Evolutionary conservation across 2,797 vertebrate genomes (phyloP), one percentile per base, ranked within the genome.

Genomic region (Epinephelus malabaricus): DNA sequence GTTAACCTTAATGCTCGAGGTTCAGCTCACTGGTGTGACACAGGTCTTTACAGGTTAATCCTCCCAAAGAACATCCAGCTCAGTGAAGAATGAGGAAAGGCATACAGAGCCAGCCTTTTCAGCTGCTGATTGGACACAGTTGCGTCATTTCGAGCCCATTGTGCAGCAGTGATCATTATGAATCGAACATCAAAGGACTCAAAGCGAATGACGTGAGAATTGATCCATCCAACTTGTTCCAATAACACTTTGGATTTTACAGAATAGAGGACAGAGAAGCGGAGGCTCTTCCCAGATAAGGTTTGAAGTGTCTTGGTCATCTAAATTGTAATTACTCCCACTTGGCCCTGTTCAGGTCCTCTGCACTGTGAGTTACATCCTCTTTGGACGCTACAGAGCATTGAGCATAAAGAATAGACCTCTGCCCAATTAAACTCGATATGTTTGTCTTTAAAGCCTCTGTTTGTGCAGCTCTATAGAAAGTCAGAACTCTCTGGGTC

Each of bases 181-280:
- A 72, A 83, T 59, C 50, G 40, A 25, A 38, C 65, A 49, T 74
- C 46, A 56, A 68, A 78, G 40, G n/a, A 38, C 19, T 56, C 4
- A 13, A 58, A 72, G 27, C 12, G 19, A 53, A 76, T 61, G 13
- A 23, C 4, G 3, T 51, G n/a, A 64, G 19, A 64, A 67, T 11
- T 45, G 30, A 72, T 64, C 13, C 11, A 45, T n/a, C 14, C n/a
- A 46, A n/a, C 55, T 23, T 10, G 40, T 55, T 55, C 21, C 23
- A 23, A 12, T 21, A n/a, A 55, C 1, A 14, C 11, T 59, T 50
- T 60, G 23, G 15, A 51, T 58, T 1, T 38, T 2, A 58, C 27
- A 25, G 2, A 66, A 12, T 11, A 19, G 1, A 59, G 30, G 2
- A 7, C 25, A 27, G 10, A 34, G 15, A 50, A n/a, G 19, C 2